phyloP scores from a whole-genome alignment of 2,797 vertebrate genomes.

The Prunella strophiata region DNA sequence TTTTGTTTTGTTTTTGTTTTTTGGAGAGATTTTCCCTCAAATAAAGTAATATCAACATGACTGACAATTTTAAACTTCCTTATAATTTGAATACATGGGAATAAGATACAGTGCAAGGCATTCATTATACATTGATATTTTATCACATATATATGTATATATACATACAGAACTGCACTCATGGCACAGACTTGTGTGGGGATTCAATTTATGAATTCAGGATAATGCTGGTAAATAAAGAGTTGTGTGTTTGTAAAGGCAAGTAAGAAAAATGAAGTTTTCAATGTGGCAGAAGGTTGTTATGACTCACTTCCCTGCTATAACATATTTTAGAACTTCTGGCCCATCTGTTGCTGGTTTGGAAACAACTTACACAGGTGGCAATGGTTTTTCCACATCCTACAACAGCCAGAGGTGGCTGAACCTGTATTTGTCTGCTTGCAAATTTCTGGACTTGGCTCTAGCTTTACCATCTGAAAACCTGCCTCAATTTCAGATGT shows the following conservation, averaged over 20 bases:
- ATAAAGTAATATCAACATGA: background rate
- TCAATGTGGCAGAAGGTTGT: background rate
- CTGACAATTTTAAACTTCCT: background rate
- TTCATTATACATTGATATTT: background rate
- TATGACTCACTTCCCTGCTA: background rate
- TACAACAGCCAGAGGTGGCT: slow-evolving; percentile 99
- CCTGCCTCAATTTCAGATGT: slow-evolving; percentile 99
- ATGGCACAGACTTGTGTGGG: background rate
- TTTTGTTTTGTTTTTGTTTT: background rate
- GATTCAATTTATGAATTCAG: background rate
- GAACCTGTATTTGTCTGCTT: slow-evolving; percentile 97
- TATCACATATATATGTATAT: too few relatives aligned
- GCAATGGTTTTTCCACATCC: slow-evolving; percentile 97
- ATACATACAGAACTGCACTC: background rate
- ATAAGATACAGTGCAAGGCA: background rate
- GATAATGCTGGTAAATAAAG: background rate
- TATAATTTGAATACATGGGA: background rate
- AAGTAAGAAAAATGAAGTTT: background rate
- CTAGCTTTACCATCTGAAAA: slow-evolving; percentile 95
- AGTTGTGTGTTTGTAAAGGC: background rate
- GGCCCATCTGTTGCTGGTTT: slow-evolving; percentile 95
- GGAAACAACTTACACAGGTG: slow-evolving; percentile 96
- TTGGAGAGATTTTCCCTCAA: background rate
- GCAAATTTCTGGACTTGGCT: slow-evolving; percentile 97
- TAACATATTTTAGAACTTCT: slow-evolving; percentile 83